A percentile compares a stretch with the other conserved stretches of the same genome.
Conservation (phyloP, 2,888 invertebrate genomes). For the Archaeoteleia sp. region DNA sequence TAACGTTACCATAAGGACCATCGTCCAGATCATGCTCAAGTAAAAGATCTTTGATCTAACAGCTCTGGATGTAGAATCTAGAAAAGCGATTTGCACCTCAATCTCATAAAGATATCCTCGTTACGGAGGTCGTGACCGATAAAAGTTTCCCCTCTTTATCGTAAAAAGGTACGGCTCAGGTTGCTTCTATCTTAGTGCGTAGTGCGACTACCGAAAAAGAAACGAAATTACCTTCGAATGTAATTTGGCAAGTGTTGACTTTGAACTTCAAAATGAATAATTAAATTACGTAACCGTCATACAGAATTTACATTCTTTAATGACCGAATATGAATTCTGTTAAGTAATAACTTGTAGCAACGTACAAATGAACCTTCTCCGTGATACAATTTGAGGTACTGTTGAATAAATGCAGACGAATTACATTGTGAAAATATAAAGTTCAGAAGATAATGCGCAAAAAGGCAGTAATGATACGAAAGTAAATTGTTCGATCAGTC, state of each 20-base stretch:
- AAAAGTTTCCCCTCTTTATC: constrained; percentile 23
- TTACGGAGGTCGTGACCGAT: constrained; percentile 28
- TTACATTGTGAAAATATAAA: background rate
- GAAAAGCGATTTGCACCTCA: constrained; percentile 21
- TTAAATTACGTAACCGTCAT: background rate
- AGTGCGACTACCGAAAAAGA: constrained; percentile 13
- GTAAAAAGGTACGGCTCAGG: constrained; percentile 12
- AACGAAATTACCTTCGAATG: constrained; percentile 7
- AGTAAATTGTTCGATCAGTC: background rate
- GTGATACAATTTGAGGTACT: too few species aligned
- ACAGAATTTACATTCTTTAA: too few species aligned
- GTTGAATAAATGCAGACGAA: too few species aligned
- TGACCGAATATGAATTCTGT: too few species aligned
- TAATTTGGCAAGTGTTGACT: background rate
- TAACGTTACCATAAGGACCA: too few species aligned
- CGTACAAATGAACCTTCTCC: too few species aligned
- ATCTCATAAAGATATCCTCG: constrained; percentile 31
- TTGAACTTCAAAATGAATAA: too few species aligned
- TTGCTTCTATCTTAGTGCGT: constrained; percentile 4
- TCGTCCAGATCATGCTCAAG: background rate
- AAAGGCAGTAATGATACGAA: background rate
- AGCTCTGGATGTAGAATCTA: constrained; percentile 4
- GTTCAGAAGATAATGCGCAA: background rate
- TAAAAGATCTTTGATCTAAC: constrained; percentile 15
- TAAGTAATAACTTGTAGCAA: too few species aligned